Base-by-base conservation (phyloP, 2,113 vertebrate genomes). In the Takifugu bimaculatus region DNA sequence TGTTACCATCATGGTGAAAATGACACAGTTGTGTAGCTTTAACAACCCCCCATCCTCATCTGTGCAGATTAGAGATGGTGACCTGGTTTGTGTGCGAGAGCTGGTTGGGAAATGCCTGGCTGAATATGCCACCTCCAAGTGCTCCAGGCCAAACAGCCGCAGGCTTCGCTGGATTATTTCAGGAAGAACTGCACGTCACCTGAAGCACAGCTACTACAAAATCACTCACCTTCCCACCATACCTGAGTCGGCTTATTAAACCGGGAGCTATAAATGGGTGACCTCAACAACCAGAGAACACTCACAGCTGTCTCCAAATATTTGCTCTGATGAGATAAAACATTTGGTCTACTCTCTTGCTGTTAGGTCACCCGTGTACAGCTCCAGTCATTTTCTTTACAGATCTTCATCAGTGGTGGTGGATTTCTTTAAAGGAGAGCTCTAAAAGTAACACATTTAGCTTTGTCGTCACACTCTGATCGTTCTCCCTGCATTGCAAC, bases 131-230 rank as follows among this genome's bases (percentile, higher is more conserved):
- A 92, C 93, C 9, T 90, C 92, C 75, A 96, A 93, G 71, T 94
- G 93, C 86, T 93, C 89, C 60, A 96, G 90, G 85, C 95, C 96
- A 2, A 95, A 92, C 44, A 75, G 89, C 68, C 94, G 97, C 85
- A 95, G 95, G 82, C 79, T 98, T 43, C 95, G 96, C 63, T 98
- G 96, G 97, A 94, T 93, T 49, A 96, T 99, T 64, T 98, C 97
- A 2, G 94, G 96, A 26, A 90, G 94, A 77, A 99, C 97, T 0
- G 94, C 95, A 35, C 85, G 94, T 44, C 94, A 96, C 69, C 78
- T 99, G 55, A 98, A 94, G 80, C 96, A 92, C 48, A 98, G 96
- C 83, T 99, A 94, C 82, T 96, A 97, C 83, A 96, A 91, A 84
- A 96, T 99, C 63, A 63, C 92, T 68, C 95, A 96, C 78, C 93